Evolutionary conservation across 2,113 vertebrate species (phyloP).

Genomic region (Eudorcas thomsonii): DNA sequence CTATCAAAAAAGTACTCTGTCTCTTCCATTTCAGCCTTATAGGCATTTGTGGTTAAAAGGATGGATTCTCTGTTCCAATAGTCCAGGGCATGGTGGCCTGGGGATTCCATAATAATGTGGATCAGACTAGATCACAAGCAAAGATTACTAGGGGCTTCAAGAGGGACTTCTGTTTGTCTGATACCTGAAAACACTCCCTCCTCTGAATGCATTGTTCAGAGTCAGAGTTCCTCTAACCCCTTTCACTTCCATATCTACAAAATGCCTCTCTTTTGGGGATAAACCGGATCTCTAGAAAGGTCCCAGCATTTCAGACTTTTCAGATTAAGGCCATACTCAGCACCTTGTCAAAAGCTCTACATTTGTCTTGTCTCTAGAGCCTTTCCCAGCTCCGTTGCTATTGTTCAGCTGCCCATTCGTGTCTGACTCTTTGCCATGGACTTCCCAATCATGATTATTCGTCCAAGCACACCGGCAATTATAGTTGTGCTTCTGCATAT

Average conservation of each 20-base stretch:
- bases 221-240: background rate
- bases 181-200: background rate
- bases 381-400: background rate
- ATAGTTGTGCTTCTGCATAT: background rate
- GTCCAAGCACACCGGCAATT: background rate
- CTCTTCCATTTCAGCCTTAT: background rate
- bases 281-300: background rate
- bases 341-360: background rate
- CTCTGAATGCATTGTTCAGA: background rate
- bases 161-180: background rate
- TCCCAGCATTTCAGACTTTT: background rate
- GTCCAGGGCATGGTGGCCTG: rapidly evolving
- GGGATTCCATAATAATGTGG: rapidly evolving
- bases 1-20: background rate
- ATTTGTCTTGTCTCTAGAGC: background rate
- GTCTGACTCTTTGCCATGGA: background rate
- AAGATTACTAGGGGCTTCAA: background rate
- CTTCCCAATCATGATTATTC: background rate
- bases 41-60: background rate
- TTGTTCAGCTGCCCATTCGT: background rate
- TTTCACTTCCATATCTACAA: background rate
- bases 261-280: background rate
- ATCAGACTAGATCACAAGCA: background rate
- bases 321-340: background rate
- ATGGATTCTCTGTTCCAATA: background rate